Percentiles rank a stretch among this genome's conserved stretches.
phyloP scores from a whole-genome alignment of 2,888 invertebrate genomes.

The Ethmia dodecea region DNA sequence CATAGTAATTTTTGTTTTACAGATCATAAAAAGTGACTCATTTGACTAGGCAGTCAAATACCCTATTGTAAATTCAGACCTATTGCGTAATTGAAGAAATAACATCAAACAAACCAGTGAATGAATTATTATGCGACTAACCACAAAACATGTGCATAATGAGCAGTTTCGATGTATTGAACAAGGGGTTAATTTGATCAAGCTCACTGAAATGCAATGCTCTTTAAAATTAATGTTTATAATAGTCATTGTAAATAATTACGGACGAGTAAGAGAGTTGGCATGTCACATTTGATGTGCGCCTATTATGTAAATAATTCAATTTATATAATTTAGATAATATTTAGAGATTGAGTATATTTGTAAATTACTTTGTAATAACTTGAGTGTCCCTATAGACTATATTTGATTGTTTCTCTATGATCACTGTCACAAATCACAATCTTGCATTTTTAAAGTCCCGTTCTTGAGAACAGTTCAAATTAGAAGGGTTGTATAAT shows the following conservation, averaged over 20 bases:
- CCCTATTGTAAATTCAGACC: too few species aligned
- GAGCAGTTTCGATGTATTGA: constrained; percentile 37
- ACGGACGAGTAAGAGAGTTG: constrained; percentile 60
- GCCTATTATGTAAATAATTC: constrained; percentile 72
- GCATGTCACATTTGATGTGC: constrained; percentile 54
- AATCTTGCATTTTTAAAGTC: constrained; percentile 60
- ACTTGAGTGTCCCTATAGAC: constrained; percentile 67
- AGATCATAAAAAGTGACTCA: too few species aligned
- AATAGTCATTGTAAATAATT: constrained; percentile 75
- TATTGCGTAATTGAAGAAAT: too few species aligned
- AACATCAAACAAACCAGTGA: too few species aligned
- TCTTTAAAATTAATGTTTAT: constrained; percentile 64
- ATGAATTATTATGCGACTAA: too few species aligned
- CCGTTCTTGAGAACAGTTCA: constrained; percentile 48
- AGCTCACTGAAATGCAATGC: constrained; percentile 71
- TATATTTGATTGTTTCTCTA: constrained; percentile 60
- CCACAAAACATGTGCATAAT: constrained; percentile 28
- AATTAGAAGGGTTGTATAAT: constrained; percentile 57
- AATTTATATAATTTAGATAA: constrained; percentile 62
- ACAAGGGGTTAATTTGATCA: constrained; percentile 69
- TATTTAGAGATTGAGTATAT: constrained; percentile 69
- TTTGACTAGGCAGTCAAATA: too few species aligned
- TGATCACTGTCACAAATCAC: constrained; percentile 73
- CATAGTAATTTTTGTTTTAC: too few species aligned
- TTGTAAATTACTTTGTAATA: constrained; percentile 70